Conservation (phyloP, 2,888 invertebrate species). For the Leptopterna dolabrata region DNA sequence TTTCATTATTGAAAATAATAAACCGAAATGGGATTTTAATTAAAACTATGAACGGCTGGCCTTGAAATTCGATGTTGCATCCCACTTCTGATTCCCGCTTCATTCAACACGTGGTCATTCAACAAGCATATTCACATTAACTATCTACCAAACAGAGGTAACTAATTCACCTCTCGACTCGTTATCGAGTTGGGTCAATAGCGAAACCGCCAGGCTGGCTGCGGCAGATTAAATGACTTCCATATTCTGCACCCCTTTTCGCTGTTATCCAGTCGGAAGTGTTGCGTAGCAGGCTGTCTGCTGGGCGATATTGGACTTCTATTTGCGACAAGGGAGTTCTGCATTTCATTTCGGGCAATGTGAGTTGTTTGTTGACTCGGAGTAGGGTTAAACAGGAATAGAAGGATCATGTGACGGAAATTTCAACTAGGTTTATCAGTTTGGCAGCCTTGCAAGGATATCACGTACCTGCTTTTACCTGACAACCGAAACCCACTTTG, state of each 20-base stretch:
- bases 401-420: too few species aligned
- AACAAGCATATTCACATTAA: background rate
- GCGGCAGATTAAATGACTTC: background rate
- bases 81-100: background rate
- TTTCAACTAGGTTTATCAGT: too few species aligned
- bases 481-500: too few species aligned
- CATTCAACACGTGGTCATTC: background rate
- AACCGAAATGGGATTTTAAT: too few species aligned
- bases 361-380: background rate
- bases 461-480: too few species aligned
- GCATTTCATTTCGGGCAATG: background rate
- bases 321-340: background rate
- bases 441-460: too few species aligned
- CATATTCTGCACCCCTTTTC: background rate
- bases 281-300: background rate
- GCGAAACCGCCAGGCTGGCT: background rate
- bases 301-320: background rate
- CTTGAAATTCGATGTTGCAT: background rate
- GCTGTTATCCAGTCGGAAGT: background rate
- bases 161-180: background rate
- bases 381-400: too few species aligned
- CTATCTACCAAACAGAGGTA: background rate
- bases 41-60: background rate
- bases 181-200: background rate
- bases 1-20: too few species aligned